Evolutionary conservation across 2,888 invertebrate genomes (phyloP), one percentile per base, ranked within the genome.

Genomic region (Octonoba sinensis): DNA sequence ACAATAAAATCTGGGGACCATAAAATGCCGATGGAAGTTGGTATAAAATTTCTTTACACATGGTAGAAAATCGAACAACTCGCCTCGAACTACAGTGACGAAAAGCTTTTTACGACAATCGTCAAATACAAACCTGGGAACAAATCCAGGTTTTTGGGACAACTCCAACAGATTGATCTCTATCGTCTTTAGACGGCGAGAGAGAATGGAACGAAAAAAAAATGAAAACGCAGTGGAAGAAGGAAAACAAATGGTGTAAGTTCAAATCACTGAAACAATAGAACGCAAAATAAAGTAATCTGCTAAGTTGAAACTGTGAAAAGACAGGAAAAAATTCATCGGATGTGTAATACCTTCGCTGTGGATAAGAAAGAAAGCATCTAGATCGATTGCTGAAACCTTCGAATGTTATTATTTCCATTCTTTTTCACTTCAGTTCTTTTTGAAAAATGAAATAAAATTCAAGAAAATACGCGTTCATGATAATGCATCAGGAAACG

Each of bases 231-330:
- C 36, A 6, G 36, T 36, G 11, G 36, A 36, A 11, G 11, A 36
- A 36, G 8, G 11, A 27, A 27, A 27, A 65, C 57, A 66, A 74
- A 65, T 74, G 67, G 49, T 46, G 54, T 16, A 62, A 77, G 76
- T 77, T 77, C 76, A 77, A 77, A 77, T 77, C 76, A 77, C 62
- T 70, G 70, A 54, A 77, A 77, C 76, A 77, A 70, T 62, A 70
- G 64, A 64, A 70, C 54, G 62, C 46, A 54, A 62, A 77, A 70
- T 77, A 64, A 62, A 64, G 76, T 56, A 70, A 77, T 70, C 70
- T 69, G 59, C 65, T 59, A 77, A 77, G 69, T 70, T 70, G 62
- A 70, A 70, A 77, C 64, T 70, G 74, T 44, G 20, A 66, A 36
- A 36, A 44, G 22, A 24, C 24, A 6, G 22, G 59, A 47, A 69